Percentiles rank a stretch among this genome's conserved stretches.
Evolutionary conservation across 2,888 invertebrate species (phyloP).

Genomic region (Linyphia triangularis): DNA sequence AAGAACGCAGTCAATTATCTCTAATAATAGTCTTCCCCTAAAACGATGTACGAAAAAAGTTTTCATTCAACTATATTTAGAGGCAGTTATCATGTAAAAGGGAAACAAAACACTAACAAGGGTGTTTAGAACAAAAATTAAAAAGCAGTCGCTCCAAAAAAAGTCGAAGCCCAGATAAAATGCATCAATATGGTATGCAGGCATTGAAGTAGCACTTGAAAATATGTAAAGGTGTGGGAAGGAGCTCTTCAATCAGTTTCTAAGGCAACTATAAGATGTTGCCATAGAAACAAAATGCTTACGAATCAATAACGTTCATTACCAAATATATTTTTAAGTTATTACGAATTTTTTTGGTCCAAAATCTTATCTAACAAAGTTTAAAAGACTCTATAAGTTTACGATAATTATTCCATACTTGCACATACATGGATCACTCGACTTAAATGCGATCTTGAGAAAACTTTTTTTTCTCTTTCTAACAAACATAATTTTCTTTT

Average conservation of each 20-base stretch:
- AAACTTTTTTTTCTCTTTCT: too few relatives aligned
- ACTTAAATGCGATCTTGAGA: too few relatives aligned
- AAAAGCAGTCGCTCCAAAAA: slow-evolving; percentile 35
- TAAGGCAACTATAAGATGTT: slow-evolving; percentile 68
- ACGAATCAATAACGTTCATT: slow-evolving; percentile 72
- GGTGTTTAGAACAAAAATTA: slow-evolving; percentile 46
- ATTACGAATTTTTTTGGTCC: slow-evolving; percentile 37
- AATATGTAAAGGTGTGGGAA: slow-evolving; percentile 52
- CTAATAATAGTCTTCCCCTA: background rate
- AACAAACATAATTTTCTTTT: too few relatives aligned
- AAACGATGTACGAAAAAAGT: background rate
- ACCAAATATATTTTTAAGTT: slow-evolving; percentile 68
- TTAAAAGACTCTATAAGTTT: background rate
- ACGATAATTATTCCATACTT: background rate
- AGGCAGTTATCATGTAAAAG: slow-evolving; percentile 21
- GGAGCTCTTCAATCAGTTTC: slow-evolving; percentile 67
- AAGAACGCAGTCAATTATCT: slow-evolving; percentile 22
- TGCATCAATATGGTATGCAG: slow-evolving; percentile 41
- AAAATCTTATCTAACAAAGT: slow-evolving; percentile 11
- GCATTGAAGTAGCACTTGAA: slow-evolving; percentile 58
- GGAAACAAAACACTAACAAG: slow-evolving; percentile 28
- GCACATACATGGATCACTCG: too few relatives aligned
- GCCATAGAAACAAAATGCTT: slow-evolving; percentile 68
- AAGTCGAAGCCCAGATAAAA: slow-evolving; percentile 49
- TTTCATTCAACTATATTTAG: background rate